Percentiles rank a stretch among this genome's conserved stretches.
phyloP scores from a whole-genome alignment of 2,113 vertebrate genomes.

The Passer montanus region DNA sequence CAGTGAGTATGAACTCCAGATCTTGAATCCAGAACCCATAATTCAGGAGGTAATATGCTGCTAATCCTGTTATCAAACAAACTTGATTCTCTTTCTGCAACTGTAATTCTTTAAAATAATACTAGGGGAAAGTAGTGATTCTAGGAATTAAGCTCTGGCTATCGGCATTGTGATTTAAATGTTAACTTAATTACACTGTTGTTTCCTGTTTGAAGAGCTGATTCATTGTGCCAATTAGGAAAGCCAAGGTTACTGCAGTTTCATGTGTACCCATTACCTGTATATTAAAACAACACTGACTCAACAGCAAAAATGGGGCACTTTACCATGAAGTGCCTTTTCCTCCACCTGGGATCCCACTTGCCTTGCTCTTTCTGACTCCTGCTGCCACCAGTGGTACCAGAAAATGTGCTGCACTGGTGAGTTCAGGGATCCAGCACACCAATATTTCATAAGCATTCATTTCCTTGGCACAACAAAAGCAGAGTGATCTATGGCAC shows the following conservation, averaged over 20 bases:
- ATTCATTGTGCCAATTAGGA: background rate
- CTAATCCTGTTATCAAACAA: slow-evolving; percentile 17
- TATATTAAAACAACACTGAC: background rate
- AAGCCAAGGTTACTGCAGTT: background rate
- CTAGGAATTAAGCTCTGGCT: background rate
- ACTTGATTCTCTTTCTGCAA: background rate
- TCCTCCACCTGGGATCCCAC: background rate
- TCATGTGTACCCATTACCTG: background rate
- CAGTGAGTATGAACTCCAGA: background rate
- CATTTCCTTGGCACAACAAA: background rate
- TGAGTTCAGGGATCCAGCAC: background rate
- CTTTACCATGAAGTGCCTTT: background rate
- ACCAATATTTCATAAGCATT: background rate
- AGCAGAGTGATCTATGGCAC: background rate
- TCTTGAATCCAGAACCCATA: background rate
- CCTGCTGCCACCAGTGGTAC: background rate
- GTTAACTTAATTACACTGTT: background rate
- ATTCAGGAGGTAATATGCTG: background rate
- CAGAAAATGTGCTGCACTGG: rapidly evolving
- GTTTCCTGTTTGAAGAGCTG: background rate
- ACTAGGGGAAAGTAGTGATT: background rate
- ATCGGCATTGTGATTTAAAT: background rate
- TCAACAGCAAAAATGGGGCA: background rate
- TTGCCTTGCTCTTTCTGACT: background rate
- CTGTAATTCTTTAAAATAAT: background rate